Conservation (phyloP, 1,140 invertebrate species). For the Halyomorpha halys region DNA sequence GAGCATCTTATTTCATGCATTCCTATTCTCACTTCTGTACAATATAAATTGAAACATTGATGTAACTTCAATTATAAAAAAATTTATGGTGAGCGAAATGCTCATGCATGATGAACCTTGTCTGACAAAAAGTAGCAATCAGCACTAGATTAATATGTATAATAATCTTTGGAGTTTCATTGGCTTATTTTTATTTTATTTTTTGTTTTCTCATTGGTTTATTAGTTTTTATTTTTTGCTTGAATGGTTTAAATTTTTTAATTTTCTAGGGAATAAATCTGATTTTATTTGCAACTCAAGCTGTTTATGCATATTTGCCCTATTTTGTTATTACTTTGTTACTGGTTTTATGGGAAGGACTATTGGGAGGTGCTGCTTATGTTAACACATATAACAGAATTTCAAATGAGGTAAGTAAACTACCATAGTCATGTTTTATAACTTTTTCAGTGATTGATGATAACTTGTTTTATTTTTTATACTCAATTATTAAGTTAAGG, state of each 20-base stretch:
- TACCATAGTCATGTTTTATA: not conserved
- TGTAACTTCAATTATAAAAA: too few relatives aligned
- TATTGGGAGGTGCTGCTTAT: slow-evolving; percentile 71
- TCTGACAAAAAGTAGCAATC: too few relatives aligned
- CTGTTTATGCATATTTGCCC: slow-evolving; percentile 59
- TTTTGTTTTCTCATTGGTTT: not conserved
- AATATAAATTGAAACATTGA: too few relatives aligned
- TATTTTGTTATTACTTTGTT: slow-evolving; percentile 62
- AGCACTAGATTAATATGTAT: too few relatives aligned
- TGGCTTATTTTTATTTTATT: not conserved
- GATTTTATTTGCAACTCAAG: slow-evolving; percentile 52
- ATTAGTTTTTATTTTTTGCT: not conserved
- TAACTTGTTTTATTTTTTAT: too few relatives aligned
- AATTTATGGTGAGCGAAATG: too few relatives aligned
- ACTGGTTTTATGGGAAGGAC: slow-evolving; percentile 69
- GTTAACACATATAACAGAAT: slow-evolving; percentile 78
- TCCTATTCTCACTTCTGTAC: too few relatives aligned
- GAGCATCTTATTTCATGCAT: too few relatives aligned
- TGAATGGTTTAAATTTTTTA: too few relatives aligned
- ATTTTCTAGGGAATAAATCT: slow-evolving; percentile 54
- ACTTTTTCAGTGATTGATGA: not conserved
- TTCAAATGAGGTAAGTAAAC: slow-evolving; percentile 43
- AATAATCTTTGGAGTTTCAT: too few relatives aligned
- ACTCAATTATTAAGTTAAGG: too few relatives aligned
- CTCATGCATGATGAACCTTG: too few relatives aligned